These are phyloP conservation scores for Siniperca undulata DNA, from an alignment of 2,797 vertebrate genomes.

Conservation along the genomic window DNA sequence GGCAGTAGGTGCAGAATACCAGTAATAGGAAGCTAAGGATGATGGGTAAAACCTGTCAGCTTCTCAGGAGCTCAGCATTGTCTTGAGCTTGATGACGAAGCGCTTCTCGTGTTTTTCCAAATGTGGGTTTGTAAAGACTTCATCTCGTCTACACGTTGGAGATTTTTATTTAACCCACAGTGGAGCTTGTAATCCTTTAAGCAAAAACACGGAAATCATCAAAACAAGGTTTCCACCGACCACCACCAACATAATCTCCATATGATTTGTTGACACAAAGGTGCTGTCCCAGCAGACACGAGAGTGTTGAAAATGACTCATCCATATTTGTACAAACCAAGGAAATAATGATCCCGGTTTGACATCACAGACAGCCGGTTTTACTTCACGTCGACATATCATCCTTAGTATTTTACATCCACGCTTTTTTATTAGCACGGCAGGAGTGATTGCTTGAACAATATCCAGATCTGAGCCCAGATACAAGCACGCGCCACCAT, in stretches of 20 bases:
- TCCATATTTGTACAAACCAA: constrained; percentile 47
- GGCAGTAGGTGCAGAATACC: not conserved
- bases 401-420: constrained; percentile 30
- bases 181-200: constrained; percentile 19
- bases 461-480: constrained; percentile 45
- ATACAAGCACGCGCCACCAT: constrained; percentile 35
- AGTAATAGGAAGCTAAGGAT: constrained; percentile 26
- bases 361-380: constrained; percentile 43
- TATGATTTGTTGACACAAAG: constrained; percentile 51
- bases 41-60: constrained; percentile 37
- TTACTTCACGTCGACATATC: constrained; percentile 45
- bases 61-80: constrained; percentile 36
- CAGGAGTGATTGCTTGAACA: constrained; percentile 12
- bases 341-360: constrained; percentile 46
- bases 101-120: constrained; percentile 27
- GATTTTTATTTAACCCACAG: constrained; percentile 16
- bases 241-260: constrained; percentile 35
- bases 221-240: constrained; percentile 19
- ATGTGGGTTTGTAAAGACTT: constrained; percentile 22
- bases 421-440: constrained; percentile 7
- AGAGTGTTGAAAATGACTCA: constrained; percentile 67
- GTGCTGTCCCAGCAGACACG: constrained; percentile 50
- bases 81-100: constrained; percentile 44
- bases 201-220: constrained; percentile 23
- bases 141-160: constrained; percentile 20